Evolutionary conservation across 1,140 invertebrate genomes (phyloP).

Genomic region (Diachasmimorpha longicaudata): DNA sequence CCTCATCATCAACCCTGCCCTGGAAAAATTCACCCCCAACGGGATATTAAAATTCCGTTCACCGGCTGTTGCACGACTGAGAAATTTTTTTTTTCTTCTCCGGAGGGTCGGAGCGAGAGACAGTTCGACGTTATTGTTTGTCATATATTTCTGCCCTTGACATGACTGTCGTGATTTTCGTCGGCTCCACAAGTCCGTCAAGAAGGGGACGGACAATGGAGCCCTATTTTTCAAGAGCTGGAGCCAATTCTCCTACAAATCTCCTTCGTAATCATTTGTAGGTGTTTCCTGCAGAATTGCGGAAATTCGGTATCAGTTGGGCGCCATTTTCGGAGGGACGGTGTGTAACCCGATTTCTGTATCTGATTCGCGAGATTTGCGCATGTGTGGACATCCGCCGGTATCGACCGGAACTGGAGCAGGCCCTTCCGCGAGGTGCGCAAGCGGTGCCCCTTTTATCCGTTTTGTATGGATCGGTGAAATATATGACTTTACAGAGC

Average conservation of each 20-base stretch:
- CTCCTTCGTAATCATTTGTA: not conserved
- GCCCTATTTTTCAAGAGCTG: too few species aligned
- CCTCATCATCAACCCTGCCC: slow-evolving; percentile 23
- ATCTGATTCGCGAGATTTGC: slow-evolving; percentile 42
- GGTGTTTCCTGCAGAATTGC: not conserved
- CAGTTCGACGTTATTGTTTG: slow-evolving; percentile 12
- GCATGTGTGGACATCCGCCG: slow-evolving; percentile 14
- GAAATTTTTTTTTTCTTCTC: not conserved
- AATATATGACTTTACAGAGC: slow-evolving; percentile 8
- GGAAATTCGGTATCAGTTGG: slow-evolving; percentile 16
- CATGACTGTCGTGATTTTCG: not conserved
- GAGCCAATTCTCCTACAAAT: too few species aligned
- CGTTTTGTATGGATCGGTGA: not conserved
- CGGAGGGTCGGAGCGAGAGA: not conserved
- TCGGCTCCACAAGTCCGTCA: not conserved
- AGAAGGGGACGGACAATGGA: not conserved
- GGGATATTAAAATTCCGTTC: slow-evolving; percentile 63
- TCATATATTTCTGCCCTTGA: slow-evolving; percentile 10
- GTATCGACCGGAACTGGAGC: slow-evolving; percentile 34
- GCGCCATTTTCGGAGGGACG: slow-evolving; percentile 52
- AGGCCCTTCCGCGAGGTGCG: slow-evolving; percentile 24
- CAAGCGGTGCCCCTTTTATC: slow-evolving; percentile 2
- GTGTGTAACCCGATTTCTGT: slow-evolving; percentile 39
- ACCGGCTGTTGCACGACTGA: slow-evolving; percentile 50
- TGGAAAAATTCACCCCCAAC: slow-evolving; percentile 28